Percentiles rank a stretch among this genome's conserved stretches.
These are phyloP conservation scores for Acanthosepion esculentum DNA, from an alignment of 2,888 invertebrate species.

Conservation along the genomic window DNA sequence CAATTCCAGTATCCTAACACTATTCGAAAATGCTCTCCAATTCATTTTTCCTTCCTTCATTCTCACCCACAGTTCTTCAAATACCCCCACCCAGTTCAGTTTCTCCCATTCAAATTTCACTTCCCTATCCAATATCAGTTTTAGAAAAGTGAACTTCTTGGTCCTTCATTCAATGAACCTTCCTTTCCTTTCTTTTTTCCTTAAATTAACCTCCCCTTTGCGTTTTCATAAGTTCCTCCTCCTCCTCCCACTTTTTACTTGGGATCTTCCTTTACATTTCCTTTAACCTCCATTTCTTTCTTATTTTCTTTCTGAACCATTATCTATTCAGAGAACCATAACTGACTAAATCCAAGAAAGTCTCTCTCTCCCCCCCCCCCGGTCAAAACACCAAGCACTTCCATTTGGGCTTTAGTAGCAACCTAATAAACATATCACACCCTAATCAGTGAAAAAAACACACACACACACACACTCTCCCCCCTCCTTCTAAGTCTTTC, in stretches of 20 bases:
- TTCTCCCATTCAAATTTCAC: background rate
- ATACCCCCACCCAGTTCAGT: background rate
- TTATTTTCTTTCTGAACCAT: background rate
- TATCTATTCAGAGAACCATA: conserved; percentile 20
- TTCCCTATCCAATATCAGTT: background rate
- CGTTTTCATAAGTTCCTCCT: background rate
- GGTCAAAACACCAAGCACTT: background rate
- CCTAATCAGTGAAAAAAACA: background rate
- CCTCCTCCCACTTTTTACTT: background rate
- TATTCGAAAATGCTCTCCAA: background rate
- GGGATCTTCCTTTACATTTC: too few relatives aligned
- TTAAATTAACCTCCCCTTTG: too few relatives aligned
- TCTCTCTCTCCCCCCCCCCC: background rate
- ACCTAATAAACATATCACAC: conserved; percentile 36
- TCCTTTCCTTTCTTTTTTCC: background rate
- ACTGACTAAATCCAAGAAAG: background rate
- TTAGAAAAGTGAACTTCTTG: too few relatives aligned
- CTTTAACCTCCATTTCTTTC: background rate
- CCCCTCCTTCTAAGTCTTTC: background rate
- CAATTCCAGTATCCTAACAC: background rate
- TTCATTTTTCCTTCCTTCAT: background rate
- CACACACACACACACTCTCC: too few relatives aligned
- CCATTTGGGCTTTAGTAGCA: background rate
- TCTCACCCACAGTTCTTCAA: background rate
- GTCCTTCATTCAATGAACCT: too few relatives aligned